Conservation (phyloP, 2,797 vertebrate genomes). For the Thaleichthys pacificus region DNA sequence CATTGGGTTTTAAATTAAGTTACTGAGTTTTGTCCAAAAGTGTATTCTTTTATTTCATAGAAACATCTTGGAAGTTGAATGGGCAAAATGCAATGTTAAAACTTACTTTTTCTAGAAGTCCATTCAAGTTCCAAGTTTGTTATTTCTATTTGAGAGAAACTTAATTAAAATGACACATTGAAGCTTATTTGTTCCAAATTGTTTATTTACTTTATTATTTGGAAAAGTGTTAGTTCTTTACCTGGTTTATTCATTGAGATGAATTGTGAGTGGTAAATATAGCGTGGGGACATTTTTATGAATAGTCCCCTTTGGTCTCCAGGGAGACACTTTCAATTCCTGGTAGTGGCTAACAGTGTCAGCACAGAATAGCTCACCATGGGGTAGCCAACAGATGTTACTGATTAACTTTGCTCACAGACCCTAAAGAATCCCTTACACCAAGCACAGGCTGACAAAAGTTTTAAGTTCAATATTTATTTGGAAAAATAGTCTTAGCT, state of each 20-base stretch:
- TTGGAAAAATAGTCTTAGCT: conserved; percentile 98
- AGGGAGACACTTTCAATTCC: conserved; percentile 69
- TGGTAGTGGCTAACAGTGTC: conserved; percentile 63
- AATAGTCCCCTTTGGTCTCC: conserved; percentile 65
- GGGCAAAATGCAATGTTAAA: too few species aligned
- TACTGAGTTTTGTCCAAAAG: conserved; percentile 35
- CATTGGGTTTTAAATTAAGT: conserved; percentile 55
- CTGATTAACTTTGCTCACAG: conserved; percentile 67
- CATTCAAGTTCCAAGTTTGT: too few species aligned
- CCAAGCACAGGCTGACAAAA: conserved; percentile 13
- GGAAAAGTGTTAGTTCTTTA: neutral
- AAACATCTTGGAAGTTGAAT: too few species aligned
- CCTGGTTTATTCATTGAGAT: conserved; percentile 35
- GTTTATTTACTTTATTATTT: neutral
- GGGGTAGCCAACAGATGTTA: conserved; percentile 78
- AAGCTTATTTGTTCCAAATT: neutral
- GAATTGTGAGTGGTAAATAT: conserved; percentile 59
- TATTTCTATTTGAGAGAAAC: too few species aligned
- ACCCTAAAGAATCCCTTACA: conserved; percentile 47
- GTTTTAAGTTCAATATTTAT: conserved; percentile 86
- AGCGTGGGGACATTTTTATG: conserved; percentile 56
- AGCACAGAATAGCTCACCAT: conserved; percentile 69
- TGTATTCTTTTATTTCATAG: conserved; percentile 29
- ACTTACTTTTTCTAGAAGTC: too few species aligned
- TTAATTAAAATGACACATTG: too few species aligned